Base-by-base conservation (phyloP, 92 coral and sea anemone species). In the Diadumene lineata region DNA sequence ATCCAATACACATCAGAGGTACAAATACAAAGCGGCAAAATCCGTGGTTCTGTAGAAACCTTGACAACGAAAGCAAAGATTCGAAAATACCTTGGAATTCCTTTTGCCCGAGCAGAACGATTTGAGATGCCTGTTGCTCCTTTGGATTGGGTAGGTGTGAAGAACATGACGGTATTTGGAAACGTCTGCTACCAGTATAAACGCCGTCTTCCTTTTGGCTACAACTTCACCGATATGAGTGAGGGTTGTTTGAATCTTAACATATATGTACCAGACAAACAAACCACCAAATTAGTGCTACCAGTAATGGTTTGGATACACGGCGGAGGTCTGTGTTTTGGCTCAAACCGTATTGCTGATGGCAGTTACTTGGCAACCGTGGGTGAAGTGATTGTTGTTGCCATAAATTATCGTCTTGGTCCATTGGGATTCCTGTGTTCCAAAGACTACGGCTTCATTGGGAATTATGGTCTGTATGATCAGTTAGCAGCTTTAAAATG, bases 281-380 rank as follows among this genome's bases (percentile, higher is more conserved):
- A 62, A 1, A 33, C 32, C 26, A 58, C 22, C 34, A 48, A 27
- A n/a, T n/a, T n/a, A n/a, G 19, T 21, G 0, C 76, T 78, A 0
- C 21, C 83, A 26, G 83, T 78, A 19, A 78, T 78, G 77, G 46
- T 69, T 48, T 78, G 77, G 77, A 78, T 78, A 29, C 83, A 78
- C 29, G 83, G 76, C 0, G 83, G 83, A 10, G 76, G 26, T 13
- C 60, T 38, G 2, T 13, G 32, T 0, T 9, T 7, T 3, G 76
- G 76, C 4, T 72, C 65, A 28, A 69, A 66, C 22, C 9, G 64
- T 17, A 0, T 43, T 7, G 68, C 69, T 61, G 83, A 78, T 19
- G 83, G 83, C 24, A 67, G 76, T 30, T 57, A 68, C 19, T 25
- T 78, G 27, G 83, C 83, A 8, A 78, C 56, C 1, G 53, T 55